These are phyloP conservation scores for Aplodontia rufa DNA, from an alignment of 2,113 vertebrate species.

Conservation along the genomic window DNA sequence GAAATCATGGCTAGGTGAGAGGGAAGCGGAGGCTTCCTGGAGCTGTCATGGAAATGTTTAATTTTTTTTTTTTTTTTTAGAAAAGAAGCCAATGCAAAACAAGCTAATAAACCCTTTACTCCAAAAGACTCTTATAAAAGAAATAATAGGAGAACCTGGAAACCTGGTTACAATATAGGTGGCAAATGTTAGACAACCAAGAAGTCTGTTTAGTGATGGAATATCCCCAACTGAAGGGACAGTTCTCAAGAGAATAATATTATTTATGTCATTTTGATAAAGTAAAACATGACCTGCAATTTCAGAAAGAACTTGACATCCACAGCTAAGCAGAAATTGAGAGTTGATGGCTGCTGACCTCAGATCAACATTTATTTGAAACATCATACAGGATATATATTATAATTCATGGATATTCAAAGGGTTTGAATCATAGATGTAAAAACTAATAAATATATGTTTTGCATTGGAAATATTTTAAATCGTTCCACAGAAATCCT, in stretches of 20 bases:
- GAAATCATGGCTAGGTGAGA: neutral
- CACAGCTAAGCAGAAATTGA: neutral
- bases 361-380: constrained; percentile 32
- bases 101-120: neutral
- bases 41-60: neutral
- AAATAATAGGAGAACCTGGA: neutral
- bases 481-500: neutral
- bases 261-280: constrained; percentile 22
- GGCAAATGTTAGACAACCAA: neutral
- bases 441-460: neutral
- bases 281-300: neutral
- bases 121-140: neutral
- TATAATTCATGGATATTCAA: neutral
- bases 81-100: neutral
- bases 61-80: neutral
- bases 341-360: neutral
- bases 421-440: neutral
- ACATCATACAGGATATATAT: neutral
- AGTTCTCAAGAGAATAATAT: neutral
- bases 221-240: neutral
- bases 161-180: neutral
- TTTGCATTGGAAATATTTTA: neutral
- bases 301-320: constrained; percentile 35
- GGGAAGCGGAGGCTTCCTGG: neutral
- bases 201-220: neutral